Base-by-base conservation (phyloP, 2,797 vertebrate genomes). In the Spondyliosoma cantharus region DNA sequence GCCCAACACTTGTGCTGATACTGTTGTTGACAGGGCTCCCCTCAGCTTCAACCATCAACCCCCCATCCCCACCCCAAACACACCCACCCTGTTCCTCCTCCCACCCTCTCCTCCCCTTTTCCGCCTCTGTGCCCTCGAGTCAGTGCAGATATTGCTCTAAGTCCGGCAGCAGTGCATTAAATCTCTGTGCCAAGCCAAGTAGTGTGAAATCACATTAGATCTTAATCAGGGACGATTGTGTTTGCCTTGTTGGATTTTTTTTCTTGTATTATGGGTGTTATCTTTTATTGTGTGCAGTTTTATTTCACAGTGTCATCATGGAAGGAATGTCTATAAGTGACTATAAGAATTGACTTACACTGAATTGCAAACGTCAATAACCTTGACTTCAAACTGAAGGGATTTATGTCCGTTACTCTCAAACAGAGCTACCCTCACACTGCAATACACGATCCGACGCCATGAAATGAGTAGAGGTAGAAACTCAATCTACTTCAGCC, bases 171-270 rank as follows among this genome's bases (percentile, higher is more conserved):
- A 83, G 80, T 88, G 89, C 91, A 92, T 93, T 85, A 89, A 92
- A 92, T 87, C 86, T 88, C 82, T 85, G 81, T 86, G 86, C 85
- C 80, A 78, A 86, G 69, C 83, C 85, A 91, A 92, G 84, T 85
- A 84, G 84, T 91, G 87, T 92, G 92, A 93, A 94, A 92, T 93
- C 89, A 87, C 87, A 91, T 93, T 92, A 91, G 92, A 91, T 93
- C 87, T 88, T 89, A 91, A 93, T 93, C 90, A 90, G 75, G 32
- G 43, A 72, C 90, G 70, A 89, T 89, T 91, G 91, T 93, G 79
- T 87, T 87, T 67, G 80, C 81, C 75, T 68, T 84, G 76, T 85
- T 86, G 82, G 66, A n/a, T 76, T 74, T 60, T 66, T 48, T 48
- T 60, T 45, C 59, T 63, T 56, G 43, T 48, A 73, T 79, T 76